These are phyloP conservation scores for Nothoprocta pentlandii DNA, from an alignment of 2,113 vertebrate genomes.

Conservation along the genomic window DNA sequence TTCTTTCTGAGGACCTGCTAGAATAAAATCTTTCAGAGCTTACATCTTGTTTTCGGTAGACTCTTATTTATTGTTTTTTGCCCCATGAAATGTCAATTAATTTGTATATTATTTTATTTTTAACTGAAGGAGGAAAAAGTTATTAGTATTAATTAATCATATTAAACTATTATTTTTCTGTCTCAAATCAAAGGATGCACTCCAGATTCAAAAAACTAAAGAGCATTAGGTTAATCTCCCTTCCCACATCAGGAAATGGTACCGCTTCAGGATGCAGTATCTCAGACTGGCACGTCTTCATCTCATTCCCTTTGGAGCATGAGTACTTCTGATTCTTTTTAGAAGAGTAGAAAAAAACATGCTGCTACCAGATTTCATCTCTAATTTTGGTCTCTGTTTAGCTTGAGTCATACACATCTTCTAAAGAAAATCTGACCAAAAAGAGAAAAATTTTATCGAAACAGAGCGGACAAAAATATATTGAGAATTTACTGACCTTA, in stretches of 20 bases:
- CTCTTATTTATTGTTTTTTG: not conserved
- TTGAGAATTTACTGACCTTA: not conserved
- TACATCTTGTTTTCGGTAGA: not conserved
- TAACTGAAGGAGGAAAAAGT: not conserved
- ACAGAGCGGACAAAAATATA: not conserved
- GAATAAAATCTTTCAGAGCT: not conserved
- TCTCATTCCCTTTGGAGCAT: not conserved
- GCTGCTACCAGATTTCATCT: not conserved
- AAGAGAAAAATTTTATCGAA: not conserved
- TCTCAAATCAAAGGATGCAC: not conserved
- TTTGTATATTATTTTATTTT: not conserved
- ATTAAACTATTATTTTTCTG: not conserved
- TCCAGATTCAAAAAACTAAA: not conserved
- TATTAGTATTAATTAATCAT: not conserved
- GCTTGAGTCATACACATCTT: not conserved
- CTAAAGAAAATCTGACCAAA: not conserved
- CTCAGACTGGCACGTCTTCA: not conserved
- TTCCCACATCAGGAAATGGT: not conserved
- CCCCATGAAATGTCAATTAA: not conserved
- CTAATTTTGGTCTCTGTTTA: not conserved
- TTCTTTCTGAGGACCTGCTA: not conserved
- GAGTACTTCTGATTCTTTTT: not conserved
- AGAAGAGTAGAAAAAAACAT: not conserved
- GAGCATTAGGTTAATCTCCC: not conserved
- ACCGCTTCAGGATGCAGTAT: not conserved